Evolutionary conservation across 2,888 invertebrate species (phyloP).

Genomic region (Coecobrya sp.): DNA sequence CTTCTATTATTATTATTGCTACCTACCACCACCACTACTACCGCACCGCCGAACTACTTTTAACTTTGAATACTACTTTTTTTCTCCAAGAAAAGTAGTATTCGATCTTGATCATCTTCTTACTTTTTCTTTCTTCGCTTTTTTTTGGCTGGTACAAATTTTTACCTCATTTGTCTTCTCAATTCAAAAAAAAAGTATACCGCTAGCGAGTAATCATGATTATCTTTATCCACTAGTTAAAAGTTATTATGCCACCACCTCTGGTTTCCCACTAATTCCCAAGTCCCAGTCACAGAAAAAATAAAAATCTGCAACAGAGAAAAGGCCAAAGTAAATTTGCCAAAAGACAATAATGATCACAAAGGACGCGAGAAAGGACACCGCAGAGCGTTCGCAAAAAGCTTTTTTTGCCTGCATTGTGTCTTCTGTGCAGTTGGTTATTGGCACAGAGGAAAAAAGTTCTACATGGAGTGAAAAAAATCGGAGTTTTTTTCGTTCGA

Average conservation of each 20-base stretch:
- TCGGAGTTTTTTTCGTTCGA: background rate
- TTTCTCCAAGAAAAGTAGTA: background rate
- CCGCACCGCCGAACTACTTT: background rate
- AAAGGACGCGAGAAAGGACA: constrained; percentile 10
- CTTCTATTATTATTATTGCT: constrained; percentile 8
- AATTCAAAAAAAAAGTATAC: background rate
- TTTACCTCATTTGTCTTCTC: constrained; percentile 59
- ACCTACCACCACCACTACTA: background rate
- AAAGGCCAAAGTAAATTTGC: constrained; percentile 45
- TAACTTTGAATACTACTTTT: background rate
- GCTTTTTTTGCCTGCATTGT: constrained; percentile 40
- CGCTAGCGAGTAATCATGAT: background rate
- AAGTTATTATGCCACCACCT: constrained; percentile 50
- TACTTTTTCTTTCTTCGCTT: background rate
- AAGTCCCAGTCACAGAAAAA: background rate
- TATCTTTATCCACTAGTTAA: constrained; percentile 15
- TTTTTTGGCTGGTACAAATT: constrained; percentile 35
- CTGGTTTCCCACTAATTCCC: constrained; percentile 20
- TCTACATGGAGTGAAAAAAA: background rate
- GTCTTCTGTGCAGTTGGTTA: constrained; percentile 12
- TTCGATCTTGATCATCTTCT: background rate
- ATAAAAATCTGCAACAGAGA: constrained; percentile 37
- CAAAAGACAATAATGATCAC: constrained; percentile 50
- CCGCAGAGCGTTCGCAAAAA: background rate
- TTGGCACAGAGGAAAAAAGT: background rate